These are phyloP conservation scores for Drosophila athabasca DNA, from an alignment of 1,140 invertebrate genomes.

Conservation along the genomic window DNA sequence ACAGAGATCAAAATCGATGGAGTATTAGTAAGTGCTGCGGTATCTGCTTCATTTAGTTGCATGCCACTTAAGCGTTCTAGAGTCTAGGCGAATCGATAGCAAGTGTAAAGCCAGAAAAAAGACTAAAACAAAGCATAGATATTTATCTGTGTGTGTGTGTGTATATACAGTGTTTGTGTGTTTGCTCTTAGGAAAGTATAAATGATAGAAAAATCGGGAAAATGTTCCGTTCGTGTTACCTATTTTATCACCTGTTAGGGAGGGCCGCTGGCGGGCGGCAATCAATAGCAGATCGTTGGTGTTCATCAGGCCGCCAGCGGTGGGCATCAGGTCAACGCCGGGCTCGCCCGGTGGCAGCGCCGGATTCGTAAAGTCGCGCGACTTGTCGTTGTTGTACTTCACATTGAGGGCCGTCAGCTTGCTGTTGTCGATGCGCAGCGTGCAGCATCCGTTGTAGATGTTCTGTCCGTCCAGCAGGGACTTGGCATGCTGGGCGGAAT, in stretches of 20 bases:
- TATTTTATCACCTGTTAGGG: conserved; percentile 85
- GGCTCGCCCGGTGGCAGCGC: conserved; percentile 96
- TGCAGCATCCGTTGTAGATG: conserved; percentile 99
- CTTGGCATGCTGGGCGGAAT: conserved; percentile 98
- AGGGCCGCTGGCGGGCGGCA: conserved; percentile 87
- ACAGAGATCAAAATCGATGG: conserved; percentile 21
- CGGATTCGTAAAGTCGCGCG: conserved; percentile 99
- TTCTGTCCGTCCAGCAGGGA: conserved; percentile 98
- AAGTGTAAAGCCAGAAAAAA: conserved; percentile 60
- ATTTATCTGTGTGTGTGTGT: conserved; percentile 6
- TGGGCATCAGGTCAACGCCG: conserved; percentile 87
- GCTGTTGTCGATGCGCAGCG: conserved; percentile 99
- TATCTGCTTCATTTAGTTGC: conserved; percentile 23
- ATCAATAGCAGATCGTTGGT: conserved; percentile 87
- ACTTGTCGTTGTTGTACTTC: conserved; percentile 99
- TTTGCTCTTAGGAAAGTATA: conserved; percentile 46
- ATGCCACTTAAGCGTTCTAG: conserved; percentile 63
- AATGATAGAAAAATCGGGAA: conserved; percentile 68
- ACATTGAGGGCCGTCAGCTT: conserved; percentile 99
- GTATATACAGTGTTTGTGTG: not conserved
- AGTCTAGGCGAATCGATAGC: conserved; percentile 69
- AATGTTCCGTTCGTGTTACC: conserved; percentile 82
- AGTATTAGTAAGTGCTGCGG: conserved; percentile 1
- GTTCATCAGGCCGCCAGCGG: conserved; percentile 86
- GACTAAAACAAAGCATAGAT: conserved; percentile 38